phyloP scores from a whole-genome alignment of 2,888 invertebrate genomes.

The Macrosiphum euphorbiae region DNA sequence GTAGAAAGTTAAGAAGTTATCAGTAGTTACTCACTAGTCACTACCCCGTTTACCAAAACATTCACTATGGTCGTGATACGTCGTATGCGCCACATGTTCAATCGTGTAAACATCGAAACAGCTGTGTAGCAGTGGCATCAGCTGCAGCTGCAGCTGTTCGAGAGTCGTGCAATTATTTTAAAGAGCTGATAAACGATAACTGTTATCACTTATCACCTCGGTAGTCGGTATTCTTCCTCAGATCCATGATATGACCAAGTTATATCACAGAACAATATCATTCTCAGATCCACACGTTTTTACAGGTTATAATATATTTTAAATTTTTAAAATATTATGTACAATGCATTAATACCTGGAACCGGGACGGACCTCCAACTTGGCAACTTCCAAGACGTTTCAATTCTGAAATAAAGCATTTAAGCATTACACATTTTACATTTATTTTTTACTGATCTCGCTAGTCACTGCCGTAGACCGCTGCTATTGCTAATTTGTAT shows the following conservation, averaged over 20 bases:
- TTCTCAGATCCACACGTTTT: background rate
- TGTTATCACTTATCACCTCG: background rate
- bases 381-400: background rate
- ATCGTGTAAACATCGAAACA: background rate
- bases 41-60: background rate
- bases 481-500: background rate
- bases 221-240: background rate
- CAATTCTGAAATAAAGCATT: background rate
- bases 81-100: constrained; percentile 1
- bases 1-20: background rate
- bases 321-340: background rate
- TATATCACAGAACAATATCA: too few relatives aligned
- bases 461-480: background rate
- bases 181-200: background rate
- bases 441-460: background rate
- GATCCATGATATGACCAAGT: too few relatives aligned
- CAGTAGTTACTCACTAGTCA: background rate
- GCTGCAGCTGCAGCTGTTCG: background rate
- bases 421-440: background rate
- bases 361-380: background rate
- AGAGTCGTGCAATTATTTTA: background rate
- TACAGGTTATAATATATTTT: background rate
- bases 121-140: background rate
- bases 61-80: background rate
- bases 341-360: background rate